Conservation (phyloP, 2,888 invertebrate species). For the Phengaris alcon region DNA sequence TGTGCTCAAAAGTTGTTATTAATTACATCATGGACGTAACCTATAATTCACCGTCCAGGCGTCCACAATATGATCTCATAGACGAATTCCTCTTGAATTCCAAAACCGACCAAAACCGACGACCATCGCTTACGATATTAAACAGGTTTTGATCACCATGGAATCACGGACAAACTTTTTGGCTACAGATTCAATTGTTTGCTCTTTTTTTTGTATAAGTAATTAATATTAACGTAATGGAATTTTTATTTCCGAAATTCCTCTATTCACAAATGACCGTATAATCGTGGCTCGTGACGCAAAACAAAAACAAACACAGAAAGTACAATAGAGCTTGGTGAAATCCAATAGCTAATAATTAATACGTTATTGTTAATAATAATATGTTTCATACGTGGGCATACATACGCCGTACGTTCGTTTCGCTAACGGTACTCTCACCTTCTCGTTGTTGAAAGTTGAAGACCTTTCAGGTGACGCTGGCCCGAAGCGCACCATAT, state of each 20-base stretch:
- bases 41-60: neutral
- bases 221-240: neutral
- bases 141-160: neutral
- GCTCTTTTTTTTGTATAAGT: neutral
- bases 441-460: slow-evolving; percentile 69
- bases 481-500: slow-evolving; percentile 70
- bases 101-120: neutral
- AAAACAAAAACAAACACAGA: slow-evolving; percentile 10
- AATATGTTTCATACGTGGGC: neutral
- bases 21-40: neutral
- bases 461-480: slow-evolving; percentile 55
- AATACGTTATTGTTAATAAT: slow-evolving; percentile 2
- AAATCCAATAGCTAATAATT: neutral
- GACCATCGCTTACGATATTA: neutral
- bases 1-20: neutral
- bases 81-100: neutral
- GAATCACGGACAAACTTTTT: neutral
- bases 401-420: neutral
- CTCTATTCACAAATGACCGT: neutral
- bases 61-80: neutral
- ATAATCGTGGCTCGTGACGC: neutral
- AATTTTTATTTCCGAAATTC: neutral
- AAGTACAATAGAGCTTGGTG: neutral
- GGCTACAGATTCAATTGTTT: neutral
- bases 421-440: slow-evolving; percentile 54